Base-by-base conservation (phyloP, 1,140 invertebrate species). In the Calephelis nemesis region DNA sequence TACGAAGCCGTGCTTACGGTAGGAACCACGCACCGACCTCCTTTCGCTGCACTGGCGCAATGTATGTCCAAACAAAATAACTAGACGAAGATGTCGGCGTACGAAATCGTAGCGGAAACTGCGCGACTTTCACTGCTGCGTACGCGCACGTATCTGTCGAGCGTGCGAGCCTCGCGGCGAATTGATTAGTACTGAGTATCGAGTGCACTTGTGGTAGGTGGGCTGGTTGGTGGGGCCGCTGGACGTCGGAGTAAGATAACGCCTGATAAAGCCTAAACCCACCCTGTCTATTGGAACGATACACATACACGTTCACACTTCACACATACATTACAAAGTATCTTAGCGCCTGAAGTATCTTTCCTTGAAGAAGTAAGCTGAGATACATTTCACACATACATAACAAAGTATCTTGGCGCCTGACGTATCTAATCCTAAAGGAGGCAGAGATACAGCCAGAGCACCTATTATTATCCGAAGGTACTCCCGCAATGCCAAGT, bases 31-130 rank as follows among this genome's bases (percentile, higher is more conserved):
- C 77, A 77, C 72, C 86, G 86, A 89, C 88, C 88, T 91, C 88
- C 88, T 91, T 91, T 91, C 87, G 73, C 85, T 72, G 82, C 73
- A 88, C 88, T 89, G 87, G 86, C 88, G 88, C 88, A 91, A 91
- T 77, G 78, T 78, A 83, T 77, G 78, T 78, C 83, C 80, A 88
- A 88, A 89, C 80, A 85, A 83, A 89, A 87, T 83, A 88, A 87
- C 85, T 87, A 86, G 82, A 85, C 80, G 83, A 85, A 85, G 86
- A 88, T 77, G 81, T 79, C 75, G 86, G 74, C 80, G 75, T 78
- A 88, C 86, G 79, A 84, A 86, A 82, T 83, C 78, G 83, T 85
- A 84, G 77, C 85, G 79, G 78, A 85, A 83, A 82, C 73, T 87
- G 85, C 84, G 88, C 81, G 83, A 90, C 88, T 91, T 89, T 89